Percentiles rank a stretch among this genome's conserved stretches.
phyloP scores from a whole-genome alignment of 2,797 vertebrate species.

The Taeniopygia guttata region DNA sequence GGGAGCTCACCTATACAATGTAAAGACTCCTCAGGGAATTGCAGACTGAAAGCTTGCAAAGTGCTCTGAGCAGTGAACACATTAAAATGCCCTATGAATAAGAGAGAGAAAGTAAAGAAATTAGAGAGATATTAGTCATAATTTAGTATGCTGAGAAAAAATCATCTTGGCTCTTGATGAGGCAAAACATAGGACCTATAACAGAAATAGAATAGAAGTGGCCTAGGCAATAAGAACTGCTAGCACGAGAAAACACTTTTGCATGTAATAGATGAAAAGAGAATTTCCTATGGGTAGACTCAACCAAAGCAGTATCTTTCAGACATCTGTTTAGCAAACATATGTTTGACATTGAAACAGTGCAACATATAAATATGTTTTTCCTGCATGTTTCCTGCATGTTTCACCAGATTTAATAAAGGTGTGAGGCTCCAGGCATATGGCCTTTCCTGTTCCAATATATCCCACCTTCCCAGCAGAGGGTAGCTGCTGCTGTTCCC shows the following conservation, averaged over 20 bases:
- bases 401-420: neutral
- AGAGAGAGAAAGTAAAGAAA: neutral
- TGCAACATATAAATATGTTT: neutral
- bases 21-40: neutral
- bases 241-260: neutral
- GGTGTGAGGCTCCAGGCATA: neutral
- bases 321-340: neutral
- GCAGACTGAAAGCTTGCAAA: neutral
- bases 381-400: neutral
- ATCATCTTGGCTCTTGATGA: neutral
- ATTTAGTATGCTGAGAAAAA: neutral
- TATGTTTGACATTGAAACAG: neutral
- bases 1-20: neutral
- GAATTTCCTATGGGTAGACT: neutral
- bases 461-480: neutral
- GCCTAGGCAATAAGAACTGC: neutral
- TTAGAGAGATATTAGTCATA: neutral
- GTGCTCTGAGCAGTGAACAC: neutral
- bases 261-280: neutral
- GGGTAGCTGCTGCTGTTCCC: neutral
- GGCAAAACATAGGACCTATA: neutral
- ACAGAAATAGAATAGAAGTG: neutral
- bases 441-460: neutral
- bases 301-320: neutral
- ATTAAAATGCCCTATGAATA: neutral